phyloP scores from a whole-genome alignment of 2,113 vertebrate genomes.

The Thryonomys swinderianus region DNA sequence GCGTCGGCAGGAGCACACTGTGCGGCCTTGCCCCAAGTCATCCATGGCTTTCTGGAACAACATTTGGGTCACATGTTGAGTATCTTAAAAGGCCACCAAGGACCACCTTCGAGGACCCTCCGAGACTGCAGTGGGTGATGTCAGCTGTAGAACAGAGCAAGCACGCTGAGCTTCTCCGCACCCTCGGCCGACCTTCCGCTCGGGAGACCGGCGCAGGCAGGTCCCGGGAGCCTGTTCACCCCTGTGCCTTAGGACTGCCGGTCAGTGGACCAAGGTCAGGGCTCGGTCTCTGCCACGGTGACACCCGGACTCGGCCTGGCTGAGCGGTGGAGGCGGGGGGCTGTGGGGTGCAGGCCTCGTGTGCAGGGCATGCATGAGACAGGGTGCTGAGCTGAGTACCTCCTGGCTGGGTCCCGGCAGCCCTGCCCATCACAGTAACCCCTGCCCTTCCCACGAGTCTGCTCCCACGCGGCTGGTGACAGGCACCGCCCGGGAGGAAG shows the following conservation, averaged over 20 bases:
- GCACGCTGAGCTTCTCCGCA: not conserved
- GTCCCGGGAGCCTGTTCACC: not conserved
- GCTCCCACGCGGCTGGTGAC: not conserved
- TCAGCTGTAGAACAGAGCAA: not conserved
- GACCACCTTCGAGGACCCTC: not conserved
- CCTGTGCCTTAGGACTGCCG: not conserved
- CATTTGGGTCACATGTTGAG: not conserved
- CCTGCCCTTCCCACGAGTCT: fast-evolving
- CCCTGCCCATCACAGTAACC: fast-evolving
- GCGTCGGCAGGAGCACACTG: not conserved
- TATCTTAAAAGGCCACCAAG: not conserved
- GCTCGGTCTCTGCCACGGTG: not conserved
- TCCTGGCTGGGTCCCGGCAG: not conserved
- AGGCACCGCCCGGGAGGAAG: not conserved
- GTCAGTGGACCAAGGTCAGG: not conserved
- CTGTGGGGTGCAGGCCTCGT: not conserved
- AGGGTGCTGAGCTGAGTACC: not conserved
- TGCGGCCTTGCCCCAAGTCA: not conserved
- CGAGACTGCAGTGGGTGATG: not conserved
- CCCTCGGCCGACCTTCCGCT: not conserved
- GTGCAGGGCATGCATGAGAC: not conserved
- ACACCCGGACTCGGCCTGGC: not conserved
- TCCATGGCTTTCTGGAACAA: not conserved
- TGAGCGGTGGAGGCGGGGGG: not conserved
- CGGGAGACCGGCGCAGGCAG: no score